Percentiles rank a stretch among this genome's conserved stretches.
Evolutionary conservation across 2,113 vertebrate species (phyloP).

Genomic region (Craseonycteris thonglongyai): DNA sequence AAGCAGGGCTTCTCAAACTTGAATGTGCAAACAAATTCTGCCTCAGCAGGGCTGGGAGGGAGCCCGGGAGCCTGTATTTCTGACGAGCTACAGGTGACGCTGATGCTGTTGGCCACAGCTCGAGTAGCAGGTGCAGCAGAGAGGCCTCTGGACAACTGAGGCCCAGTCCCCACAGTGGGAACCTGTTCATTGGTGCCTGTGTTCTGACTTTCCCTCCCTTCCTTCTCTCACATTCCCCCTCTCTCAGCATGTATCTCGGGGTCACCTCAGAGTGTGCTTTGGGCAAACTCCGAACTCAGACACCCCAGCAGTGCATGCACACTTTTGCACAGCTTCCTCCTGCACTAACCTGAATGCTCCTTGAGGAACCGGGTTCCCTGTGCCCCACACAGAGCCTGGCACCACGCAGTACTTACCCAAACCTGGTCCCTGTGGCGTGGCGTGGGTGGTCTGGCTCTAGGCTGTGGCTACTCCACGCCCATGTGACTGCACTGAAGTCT

Average conservation of each 20-base stretch:
- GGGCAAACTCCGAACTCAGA: not conserved
- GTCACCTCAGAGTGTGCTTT: not conserved
- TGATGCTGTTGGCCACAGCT: rapidly evolving
- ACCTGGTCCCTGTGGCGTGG: not conserved
- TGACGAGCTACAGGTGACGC: not conserved
- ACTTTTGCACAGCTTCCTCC: not conserved
- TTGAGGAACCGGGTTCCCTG: not conserved
- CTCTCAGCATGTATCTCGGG: not conserved
- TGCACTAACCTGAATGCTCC: not conserved
- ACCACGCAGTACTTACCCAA: not conserved
- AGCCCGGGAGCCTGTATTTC: too few relatives aligned
- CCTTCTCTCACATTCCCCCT: not conserved
- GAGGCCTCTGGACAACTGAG: not conserved
- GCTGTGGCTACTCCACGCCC: not conserved
- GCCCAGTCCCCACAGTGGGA: too few relatives aligned
- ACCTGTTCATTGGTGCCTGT: not conserved
- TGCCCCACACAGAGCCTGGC: not conserved
- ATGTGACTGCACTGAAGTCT: not conserved
- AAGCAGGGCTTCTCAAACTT: not conserved
- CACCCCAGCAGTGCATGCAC: rapidly evolving
- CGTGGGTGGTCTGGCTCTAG: not conserved
- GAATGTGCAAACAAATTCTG: not conserved
- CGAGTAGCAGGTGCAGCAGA: not conserved
- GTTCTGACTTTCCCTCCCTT: not conserved
- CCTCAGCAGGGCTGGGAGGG: not conserved